phyloP scores from a whole-genome alignment of 2,113 vertebrate species.

The Rhadina sibilatrix region DNA sequence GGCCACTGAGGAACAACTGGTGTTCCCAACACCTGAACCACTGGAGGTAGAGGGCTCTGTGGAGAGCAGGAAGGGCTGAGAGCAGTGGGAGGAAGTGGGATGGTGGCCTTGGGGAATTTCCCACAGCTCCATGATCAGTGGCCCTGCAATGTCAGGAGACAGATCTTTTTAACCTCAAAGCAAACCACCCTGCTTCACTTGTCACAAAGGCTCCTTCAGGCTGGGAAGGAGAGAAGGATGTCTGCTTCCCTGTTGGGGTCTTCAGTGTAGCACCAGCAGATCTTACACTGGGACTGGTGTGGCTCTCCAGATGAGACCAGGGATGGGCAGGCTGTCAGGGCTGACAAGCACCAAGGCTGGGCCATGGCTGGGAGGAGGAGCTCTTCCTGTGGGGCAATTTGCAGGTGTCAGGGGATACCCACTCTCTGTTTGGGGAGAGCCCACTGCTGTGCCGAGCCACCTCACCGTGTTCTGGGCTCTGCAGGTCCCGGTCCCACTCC shows the following conservation, averaged over 20 bases:
- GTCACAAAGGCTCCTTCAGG: background rate
- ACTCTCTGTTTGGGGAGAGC: background rate
- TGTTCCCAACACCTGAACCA: too few relatives aligned
- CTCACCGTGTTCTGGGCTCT: fast-evolving
- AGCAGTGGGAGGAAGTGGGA: fast-evolving
- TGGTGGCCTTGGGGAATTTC: too few relatives aligned
- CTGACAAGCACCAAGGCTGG: background rate
- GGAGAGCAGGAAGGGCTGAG: background rate
- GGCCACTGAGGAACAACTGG: background rate
- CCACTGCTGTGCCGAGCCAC: background rate
- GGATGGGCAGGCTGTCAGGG: background rate
- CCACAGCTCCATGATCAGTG: background rate
- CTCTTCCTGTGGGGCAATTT: background rate
- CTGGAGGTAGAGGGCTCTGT: background rate
- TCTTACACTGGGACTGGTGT: background rate
- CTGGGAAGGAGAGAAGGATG: background rate
- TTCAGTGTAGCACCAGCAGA: background rate
- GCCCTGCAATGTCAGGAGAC: background rate
- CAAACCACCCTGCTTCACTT: background rate
- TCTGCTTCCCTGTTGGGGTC: background rate
- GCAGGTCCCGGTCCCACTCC: fast-evolving
- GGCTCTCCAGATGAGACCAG: background rate
- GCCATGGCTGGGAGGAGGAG: background rate
- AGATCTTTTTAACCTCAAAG: background rate
- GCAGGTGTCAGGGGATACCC: background rate